Evolutionary conservation across 2,113 vertebrate genomes (phyloP).

Genomic region (Mesocricetus auratus): DNA sequence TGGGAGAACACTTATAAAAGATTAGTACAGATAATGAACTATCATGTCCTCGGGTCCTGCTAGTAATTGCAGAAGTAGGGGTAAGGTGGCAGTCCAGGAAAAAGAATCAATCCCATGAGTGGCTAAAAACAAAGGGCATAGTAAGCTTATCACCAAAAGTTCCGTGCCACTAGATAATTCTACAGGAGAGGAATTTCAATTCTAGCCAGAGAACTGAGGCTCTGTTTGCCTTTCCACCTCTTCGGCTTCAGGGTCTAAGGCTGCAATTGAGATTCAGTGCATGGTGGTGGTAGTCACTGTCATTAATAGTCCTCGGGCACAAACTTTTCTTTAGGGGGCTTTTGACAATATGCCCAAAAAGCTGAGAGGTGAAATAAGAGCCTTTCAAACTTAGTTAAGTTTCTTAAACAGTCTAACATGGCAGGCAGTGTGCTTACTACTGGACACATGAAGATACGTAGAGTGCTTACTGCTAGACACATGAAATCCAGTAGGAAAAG

Average conservation of each 20-base stretch:
- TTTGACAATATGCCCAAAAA: background rate
- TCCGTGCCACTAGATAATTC: background rate
- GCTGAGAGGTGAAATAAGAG: background rate
- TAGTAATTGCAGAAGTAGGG: background rate
- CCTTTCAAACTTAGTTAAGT: background rate
- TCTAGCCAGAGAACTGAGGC: background rate
- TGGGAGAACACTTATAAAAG: background rate
- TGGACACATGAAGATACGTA: background rate
- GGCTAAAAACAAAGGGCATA: background rate
- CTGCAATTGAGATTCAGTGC: background rate
- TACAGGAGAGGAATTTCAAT: background rate
- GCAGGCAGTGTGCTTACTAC: background rate
- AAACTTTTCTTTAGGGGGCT: background rate
- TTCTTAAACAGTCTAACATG: background rate
- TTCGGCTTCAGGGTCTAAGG: background rate
- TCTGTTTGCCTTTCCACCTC: background rate
- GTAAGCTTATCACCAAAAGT: background rate
- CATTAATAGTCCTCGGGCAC: background rate
- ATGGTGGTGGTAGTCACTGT: too few species aligned
- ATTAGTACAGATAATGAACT: background rate
- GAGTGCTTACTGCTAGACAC: background rate
- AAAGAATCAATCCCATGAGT: background rate
- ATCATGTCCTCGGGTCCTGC: background rate
- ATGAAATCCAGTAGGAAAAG: background rate
- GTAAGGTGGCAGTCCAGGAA: background rate